Evolutionary conservation across 2,888 invertebrate genomes (phyloP), one percentile per base, ranked within the genome.

Genomic region (Rhagophthalmus giganteus): DNA sequence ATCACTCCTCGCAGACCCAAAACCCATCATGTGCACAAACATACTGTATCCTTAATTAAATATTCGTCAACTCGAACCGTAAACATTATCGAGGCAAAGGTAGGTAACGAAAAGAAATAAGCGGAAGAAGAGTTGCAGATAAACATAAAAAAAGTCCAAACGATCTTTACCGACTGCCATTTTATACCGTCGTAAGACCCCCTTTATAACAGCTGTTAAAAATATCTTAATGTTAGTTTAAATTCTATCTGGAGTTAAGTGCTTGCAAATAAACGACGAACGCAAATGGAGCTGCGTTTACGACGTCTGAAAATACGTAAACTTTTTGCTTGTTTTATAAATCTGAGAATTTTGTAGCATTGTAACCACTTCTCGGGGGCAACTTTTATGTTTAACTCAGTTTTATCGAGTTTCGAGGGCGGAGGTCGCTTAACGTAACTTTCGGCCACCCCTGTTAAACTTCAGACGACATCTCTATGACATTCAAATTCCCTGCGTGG

Each of bases 191-290:
- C 62, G 58, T 59, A 57, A 55, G 48, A 54, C 64, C n/a, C 66
- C 67, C 64, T 68, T 70, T 70, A 70, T 67, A 68, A 67, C 65
- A 65, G 65, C 66, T 67, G 69, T 70, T 70, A 69, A 71, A 71
- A 71, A 71, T 70, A 71, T 71, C 70, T 71, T 71, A 71, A 71
- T 71, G 71, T 70, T 64, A 69, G 68, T 71, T 70, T 69, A 70
- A 70, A 71, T 69, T 71, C 69, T 68, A 70, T 71, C 70, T 69
- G 63, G 61, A 69, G 71, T 69, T 71, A 71, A 71, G 70, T 71
- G 69, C 68, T 66, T 63, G 68, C 68, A 68, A 70, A 71, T 69
- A 68, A 71, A 69, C 58, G 61, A 52, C 38, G 54, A 54, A 57
- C 55, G 62, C 57, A 59, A 60, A 60, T 60, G 61, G 61, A 54